phyloP scores from a whole-genome alignment of 2,797 vertebrate species.

The Lutjanus campechanus region DNA sequence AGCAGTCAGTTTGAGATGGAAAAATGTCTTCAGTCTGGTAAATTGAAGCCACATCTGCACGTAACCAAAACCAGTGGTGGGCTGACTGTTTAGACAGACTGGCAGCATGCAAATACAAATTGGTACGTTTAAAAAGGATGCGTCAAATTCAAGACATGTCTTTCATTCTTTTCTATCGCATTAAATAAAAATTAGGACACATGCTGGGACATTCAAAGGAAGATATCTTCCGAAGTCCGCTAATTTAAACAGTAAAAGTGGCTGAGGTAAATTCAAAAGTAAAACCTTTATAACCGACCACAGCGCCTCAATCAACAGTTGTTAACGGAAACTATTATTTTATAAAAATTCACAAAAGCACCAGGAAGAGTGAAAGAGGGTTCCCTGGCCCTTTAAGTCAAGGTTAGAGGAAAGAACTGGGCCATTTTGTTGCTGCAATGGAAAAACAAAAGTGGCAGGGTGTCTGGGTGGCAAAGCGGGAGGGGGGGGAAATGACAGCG shows the following conservation, averaged over 20 bases:
- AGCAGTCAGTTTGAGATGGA: constrained; percentile 67
- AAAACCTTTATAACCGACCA: not conserved
- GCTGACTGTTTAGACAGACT: constrained; percentile 43
- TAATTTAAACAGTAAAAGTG: not conserved
- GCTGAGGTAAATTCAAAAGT: not conserved
- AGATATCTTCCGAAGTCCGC: not conserved
- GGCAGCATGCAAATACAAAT: constrained; percentile 62
- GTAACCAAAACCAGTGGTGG: constrained; percentile 47
- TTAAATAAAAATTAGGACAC: constrained; percentile 34
- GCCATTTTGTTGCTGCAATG: constrained; percentile 63
- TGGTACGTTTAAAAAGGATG: constrained; percentile 43
- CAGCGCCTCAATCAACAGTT: not conserved
- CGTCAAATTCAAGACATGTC: constrained; percentile 29
- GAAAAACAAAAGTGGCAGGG: constrained; percentile 74
- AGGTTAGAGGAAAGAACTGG: constrained; percentile 54
- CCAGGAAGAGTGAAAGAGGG: not conserved
- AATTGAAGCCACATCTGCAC: constrained; percentile 66
- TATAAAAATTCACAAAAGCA: not conserved
- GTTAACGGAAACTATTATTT: not conserved
- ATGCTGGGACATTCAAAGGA: constrained; percentile 20
- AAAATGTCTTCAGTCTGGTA: constrained; percentile 48
- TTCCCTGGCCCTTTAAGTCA: constrained; percentile 53
- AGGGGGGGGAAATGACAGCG: constrained; percentile 57
- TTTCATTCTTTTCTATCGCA: constrained; percentile 3
- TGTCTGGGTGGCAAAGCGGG: constrained; percentile 61